Base-by-base conservation (phyloP, 2,113 vertebrate species). In the Hippolais icterina region DNA sequence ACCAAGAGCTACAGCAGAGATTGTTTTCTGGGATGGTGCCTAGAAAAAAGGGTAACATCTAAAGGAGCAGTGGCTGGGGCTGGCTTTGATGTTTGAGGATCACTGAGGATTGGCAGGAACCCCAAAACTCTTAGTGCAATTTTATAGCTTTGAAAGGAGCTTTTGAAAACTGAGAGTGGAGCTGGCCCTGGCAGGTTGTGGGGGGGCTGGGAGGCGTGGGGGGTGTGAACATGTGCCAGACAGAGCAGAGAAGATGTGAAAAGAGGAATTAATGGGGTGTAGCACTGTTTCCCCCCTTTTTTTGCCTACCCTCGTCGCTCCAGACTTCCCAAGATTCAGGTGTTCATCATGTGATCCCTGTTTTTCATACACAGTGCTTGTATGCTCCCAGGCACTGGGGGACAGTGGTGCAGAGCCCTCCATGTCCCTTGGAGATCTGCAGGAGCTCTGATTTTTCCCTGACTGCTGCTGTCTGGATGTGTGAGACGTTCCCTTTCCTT, bases 251-350 rank as follows among this genome's bases (percentile, higher is more conserved):
- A 22, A 79, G 71, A 64, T 59, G 56, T 49, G 64, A 22, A 63
- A 63, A 33, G 79, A 35, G 65, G 56, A n/a, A 18, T 53, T 31
- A 11, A 28, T 15, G 54, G 35, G 24, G 33, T 2, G 4, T 12
- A 54, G 39, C 25, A 5, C 33, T 19, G 9, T 42, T 65, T 7
- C 20, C 33, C 15, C 10, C 5, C 2, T 17, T 39, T 66, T 47
- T 77, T 37, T 63, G 7, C 4, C 25, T 10, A 33, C 22, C 21
- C 15, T 50, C 28, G 3, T 9, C 0, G 0, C n/a, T 46, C 28
- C 35, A 79, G 27, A 4, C 39, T 65, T 57, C 2, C 41, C 27
- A 25, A 59, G 23, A 27, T 68, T 52, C 37, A 39, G 82, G 3
- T 49, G 29, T 25, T 69, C 1, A 0, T 28, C 13, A 8, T 1